A percentile compares a stretch with the other conserved stretches of the same genome.
phyloP scores from a whole-genome alignment of 2,113 vertebrate species.

The Axis porcinus region DNA sequence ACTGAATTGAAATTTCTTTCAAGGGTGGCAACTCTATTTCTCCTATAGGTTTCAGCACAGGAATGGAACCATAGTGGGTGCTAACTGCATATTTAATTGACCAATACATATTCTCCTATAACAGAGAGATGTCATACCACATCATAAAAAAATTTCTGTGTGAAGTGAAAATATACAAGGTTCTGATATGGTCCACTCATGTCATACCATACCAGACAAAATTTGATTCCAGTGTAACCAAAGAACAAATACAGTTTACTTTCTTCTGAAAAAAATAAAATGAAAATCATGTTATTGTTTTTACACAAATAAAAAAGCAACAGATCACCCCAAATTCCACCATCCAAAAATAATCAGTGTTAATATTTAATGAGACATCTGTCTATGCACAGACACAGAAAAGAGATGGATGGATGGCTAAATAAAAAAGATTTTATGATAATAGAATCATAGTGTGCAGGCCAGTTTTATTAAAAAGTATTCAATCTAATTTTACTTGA shows the following conservation, averaged over 20 bases:
- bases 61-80: not conserved
- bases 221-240: conserved; percentile 25
- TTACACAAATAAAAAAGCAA: conserved; percentile 32
- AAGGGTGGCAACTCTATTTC: not conserved
- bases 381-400: conserved; percentile 33
- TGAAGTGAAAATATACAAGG: not conserved
- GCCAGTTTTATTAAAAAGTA: conserved; percentile 64
- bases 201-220: not conserved
- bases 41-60: not conserved
- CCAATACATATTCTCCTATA: not conserved
- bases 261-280: conserved; percentile 7
- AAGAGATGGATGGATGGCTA: conserved; percentile 1
- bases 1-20: not conserved
- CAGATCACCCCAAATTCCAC: not conserved
- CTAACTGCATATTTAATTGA: conserved; percentile 23
- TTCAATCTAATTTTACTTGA: conserved; percentile 61
- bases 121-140: not conserved
- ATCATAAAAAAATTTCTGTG: not conserved
- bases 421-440: conserved; percentile 56
- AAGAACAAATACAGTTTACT: not conserved
- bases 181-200: conserved; percentile 1
- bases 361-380: conserved; percentile 51
- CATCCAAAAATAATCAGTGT: conserved; percentile 16
- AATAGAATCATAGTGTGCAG: conserved; percentile 38
- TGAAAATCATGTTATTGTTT: conserved; percentile 27